Percentiles rank a stretch among this genome's conserved stretches.
Evolutionary conservation across 2,113 vertebrate species (phyloP).

Genomic region (Elephas maximus): DNA sequence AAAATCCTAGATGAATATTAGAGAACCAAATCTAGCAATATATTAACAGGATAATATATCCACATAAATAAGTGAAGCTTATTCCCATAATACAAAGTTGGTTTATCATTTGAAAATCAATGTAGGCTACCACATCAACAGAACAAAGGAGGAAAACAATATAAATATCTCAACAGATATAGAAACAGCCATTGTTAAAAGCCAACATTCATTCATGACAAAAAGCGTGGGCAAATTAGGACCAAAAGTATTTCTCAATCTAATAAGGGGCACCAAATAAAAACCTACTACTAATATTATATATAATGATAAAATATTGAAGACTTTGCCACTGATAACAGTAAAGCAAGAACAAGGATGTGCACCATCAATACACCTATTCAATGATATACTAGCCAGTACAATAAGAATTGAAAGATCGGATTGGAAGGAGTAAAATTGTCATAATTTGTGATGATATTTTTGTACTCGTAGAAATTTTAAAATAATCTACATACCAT

Average conservation of each 20-base stretch:
- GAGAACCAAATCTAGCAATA: background rate
- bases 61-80: background rate
- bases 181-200: background rate
- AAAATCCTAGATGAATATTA: conserved; percentile 45
- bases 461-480: background rate
- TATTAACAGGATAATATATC: background rate
- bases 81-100: background rate
- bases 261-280: background rate
- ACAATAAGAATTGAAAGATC: background rate
- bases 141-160: background rate
- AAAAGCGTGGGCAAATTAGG: background rate
- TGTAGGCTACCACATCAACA: background rate
- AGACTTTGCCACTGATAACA: background rate
- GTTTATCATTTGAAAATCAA: background rate
- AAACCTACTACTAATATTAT: background rate
- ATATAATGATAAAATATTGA: background rate
- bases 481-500: background rate
- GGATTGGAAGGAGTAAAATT: background rate
- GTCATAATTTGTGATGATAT: background rate
- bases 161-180: background rate
- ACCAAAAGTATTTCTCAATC: conserved; percentile 30
- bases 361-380: background rate
- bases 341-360: background rate
- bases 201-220: background rate
- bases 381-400: background rate